These are phyloP conservation scores for Larimichthys crocea DNA, from an alignment of 2,113 vertebrate species.

Conservation along the genomic window DNA sequence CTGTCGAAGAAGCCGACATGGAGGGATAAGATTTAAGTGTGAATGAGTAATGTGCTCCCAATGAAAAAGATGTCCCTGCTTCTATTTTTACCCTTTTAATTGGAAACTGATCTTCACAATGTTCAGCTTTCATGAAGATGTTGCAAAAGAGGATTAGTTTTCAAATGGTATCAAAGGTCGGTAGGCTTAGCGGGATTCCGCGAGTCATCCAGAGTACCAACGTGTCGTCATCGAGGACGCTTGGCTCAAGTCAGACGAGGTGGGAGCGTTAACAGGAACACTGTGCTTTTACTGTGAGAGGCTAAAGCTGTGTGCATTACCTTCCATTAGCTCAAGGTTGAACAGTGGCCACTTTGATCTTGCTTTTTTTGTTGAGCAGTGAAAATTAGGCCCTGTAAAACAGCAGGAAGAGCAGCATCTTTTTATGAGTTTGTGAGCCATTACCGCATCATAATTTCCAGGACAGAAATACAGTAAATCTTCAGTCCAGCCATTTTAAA, in stretches of 20 bases:
- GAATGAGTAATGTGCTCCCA: conserved; percentile 27
- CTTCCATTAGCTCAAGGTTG: conserved; percentile 39
- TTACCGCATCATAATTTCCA: conserved; percentile 11
- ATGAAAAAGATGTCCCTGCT: conserved; percentile 6
- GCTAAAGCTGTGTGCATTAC: conserved; percentile 32
- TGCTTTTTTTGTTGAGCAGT: conserved; percentile 27
- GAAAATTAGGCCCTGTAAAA: conserved; percentile 26
- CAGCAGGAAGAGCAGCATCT: background rate
- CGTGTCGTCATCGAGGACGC: conserved; percentile 28
- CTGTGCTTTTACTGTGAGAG: conserved; percentile 27
- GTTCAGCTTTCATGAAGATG: conserved; percentile 55
- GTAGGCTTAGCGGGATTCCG: conserved; percentile 66
- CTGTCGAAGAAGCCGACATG: conserved; percentile 28
- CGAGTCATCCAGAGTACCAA: conserved; percentile 51
- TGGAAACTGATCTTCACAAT: conserved; percentile 59
- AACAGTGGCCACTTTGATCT: conserved; percentile 19
- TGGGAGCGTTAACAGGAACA: conserved; percentile 22
- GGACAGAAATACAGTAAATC: background rate
- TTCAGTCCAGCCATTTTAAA: background rate
- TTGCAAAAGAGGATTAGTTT: conserved; percentile 73
- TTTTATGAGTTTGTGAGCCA: background rate
- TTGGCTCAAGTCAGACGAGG: conserved; percentile 35
- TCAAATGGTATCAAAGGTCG: conserved; percentile 62
- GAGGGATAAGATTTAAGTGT: conserved; percentile 24
- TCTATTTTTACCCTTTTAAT: conserved; percentile 58